These are phyloP conservation scores for Copidosoma aretas DNA, from an alignment of 2,888 invertebrate species.

Conservation along the genomic window DNA sequence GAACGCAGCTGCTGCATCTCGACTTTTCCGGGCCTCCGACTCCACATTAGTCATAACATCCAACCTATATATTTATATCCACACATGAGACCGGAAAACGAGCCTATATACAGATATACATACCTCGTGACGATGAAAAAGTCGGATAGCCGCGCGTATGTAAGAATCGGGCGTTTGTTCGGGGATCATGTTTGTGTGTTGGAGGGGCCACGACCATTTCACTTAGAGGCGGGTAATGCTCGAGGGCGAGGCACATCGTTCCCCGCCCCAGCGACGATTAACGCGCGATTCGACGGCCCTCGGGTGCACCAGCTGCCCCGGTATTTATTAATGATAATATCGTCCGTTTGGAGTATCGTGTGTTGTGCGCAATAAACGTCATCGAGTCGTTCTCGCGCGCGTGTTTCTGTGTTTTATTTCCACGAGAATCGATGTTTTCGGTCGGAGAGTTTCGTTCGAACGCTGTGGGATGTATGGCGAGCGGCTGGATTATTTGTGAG, in stretches of 20 bases:
- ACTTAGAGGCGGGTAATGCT: not conserved
- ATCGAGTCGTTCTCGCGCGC: not conserved
- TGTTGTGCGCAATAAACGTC: conserved; percentile 26
- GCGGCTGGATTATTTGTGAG: too few relatives aligned
- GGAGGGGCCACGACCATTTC: not conserved
- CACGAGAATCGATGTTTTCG: conserved; percentile 16
- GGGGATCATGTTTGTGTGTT: too few relatives aligned
- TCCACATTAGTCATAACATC: too few relatives aligned
- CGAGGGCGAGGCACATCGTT: not conserved
- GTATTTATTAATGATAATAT: conserved; percentile 51
- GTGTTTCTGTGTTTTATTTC: not conserved
- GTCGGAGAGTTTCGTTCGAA: not conserved
- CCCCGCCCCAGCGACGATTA: conserved; percentile 45
- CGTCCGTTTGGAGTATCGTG: conserved; percentile 38
- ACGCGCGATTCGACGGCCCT: conserved; percentile 51
- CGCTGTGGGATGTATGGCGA: too few relatives aligned
- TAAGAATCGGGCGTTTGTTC: too few relatives aligned
- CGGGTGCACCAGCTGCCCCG: conserved; percentile 44
- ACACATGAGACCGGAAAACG: too few relatives aligned
- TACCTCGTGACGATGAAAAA: too few relatives aligned
- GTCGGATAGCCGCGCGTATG: too few relatives aligned
- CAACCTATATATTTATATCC: too few relatives aligned
- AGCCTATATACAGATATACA: too few relatives aligned
- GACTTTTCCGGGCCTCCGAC: too few relatives aligned
- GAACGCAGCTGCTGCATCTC: too few relatives aligned